phyloP scores from a whole-genome alignment of 2,888 invertebrate genomes.

The Embidobia sp. region DNA sequence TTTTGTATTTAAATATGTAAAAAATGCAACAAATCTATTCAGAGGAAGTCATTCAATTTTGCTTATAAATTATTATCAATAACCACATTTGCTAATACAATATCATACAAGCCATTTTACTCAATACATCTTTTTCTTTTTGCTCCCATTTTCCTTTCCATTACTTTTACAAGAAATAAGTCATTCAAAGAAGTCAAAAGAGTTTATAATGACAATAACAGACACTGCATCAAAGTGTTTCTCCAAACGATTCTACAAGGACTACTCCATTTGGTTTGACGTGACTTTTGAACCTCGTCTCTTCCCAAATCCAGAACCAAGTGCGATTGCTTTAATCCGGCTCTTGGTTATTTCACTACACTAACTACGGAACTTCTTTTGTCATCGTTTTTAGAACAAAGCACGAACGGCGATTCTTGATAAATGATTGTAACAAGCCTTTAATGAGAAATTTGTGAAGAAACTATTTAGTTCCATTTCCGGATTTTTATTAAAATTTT shows the following conservation, averaged over 20 bases:
- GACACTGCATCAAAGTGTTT: conserved; percentile 48
- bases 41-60: no score
- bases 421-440: no score
- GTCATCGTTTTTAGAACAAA: no score
- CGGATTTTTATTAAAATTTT: no score
- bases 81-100: conserved; percentile 14
- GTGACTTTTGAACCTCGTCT: not conserved
- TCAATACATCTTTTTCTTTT: conserved; percentile 39
- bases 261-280: conserved; percentile 30
- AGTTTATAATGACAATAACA: conserved; percentile 45
- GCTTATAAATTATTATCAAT: no score
- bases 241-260: conserved; percentile 25
- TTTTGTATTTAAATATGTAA: no score
- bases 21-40: no score
- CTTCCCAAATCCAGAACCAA: conserved; percentile 15
- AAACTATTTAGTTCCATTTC: no score
- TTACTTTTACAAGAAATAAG: conserved; percentile 34
- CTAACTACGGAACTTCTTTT: no score
- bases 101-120: conserved; percentile 31
- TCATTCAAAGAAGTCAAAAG: conserved; percentile 45
- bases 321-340: conserved; percentile 22
- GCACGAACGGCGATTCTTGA: no score
- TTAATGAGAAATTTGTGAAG: no score
- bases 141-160: conserved; percentile 27
- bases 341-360: no score